A percentile compares a stretch with the other conserved stretches of the same genome.
These are phyloP conservation scores for Echinometra lucunter DNA, from an alignment of 53 echinoderm and acorn worm species.

Conservation along the genomic window DNA sequence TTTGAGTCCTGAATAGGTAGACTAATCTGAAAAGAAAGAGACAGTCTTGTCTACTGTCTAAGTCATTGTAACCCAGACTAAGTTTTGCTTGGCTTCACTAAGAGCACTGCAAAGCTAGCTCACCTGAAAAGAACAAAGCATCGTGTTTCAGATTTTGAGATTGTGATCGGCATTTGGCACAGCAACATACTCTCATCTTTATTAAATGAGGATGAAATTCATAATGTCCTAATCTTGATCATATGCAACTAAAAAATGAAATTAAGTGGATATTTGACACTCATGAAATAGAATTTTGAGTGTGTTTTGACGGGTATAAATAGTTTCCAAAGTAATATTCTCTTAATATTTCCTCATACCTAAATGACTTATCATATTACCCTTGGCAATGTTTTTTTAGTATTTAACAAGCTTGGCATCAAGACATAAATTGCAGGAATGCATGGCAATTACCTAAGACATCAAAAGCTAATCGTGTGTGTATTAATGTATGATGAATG, in stretches of 20 bases:
- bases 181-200: no score
- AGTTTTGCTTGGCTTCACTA: no score
- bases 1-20: no score
- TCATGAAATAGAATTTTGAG: neutral
- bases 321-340: neutral
- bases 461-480: no score
- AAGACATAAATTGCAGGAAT: neutral
- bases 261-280: neutral
- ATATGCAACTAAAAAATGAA: neutral
- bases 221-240: neutral
- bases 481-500: neutral
- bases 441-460: no score
- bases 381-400: neutral
- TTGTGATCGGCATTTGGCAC: no score
- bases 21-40: no score
- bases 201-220: neutral
- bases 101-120: no score
- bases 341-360: neutral
- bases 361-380: neutral
- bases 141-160: no score
- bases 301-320: neutral
- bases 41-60: no score
- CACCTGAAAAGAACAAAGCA: no score
- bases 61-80: no score
- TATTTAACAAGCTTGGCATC: neutral